Evolutionary conservation across 2,113 vertebrate species (phyloP).

Genomic region (Oceanites oceanicus): DNA sequence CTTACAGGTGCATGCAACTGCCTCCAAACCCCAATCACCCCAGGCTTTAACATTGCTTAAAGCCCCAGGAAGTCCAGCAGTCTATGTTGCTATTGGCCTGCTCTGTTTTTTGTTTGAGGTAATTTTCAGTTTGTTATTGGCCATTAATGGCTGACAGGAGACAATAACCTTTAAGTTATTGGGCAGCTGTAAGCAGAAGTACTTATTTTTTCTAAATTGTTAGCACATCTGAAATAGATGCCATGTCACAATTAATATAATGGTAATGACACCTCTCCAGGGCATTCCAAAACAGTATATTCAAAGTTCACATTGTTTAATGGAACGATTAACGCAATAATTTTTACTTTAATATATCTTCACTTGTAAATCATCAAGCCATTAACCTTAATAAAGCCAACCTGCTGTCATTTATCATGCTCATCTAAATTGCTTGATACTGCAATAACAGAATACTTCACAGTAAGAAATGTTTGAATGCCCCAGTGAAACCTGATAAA

Average conservation of each 20-base stretch:
- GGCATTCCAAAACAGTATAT: constrained; percentile 16
- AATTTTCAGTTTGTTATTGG: neutral
- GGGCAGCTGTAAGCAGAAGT: neutral
- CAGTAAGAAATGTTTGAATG: neutral
- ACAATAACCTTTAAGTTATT: constrained; percentile 26
- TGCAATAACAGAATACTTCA: constrained; percentile 20
- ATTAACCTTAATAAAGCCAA: constrained; percentile 63
- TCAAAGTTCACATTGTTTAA: constrained; percentile 59
- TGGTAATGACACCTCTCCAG: constrained; percentile 26
- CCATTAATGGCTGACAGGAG: neutral
- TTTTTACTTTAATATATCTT: constrained; percentile 55
- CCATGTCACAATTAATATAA: constrained; percentile 35
- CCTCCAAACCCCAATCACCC: neutral
- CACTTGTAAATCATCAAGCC: constrained; percentile 60
- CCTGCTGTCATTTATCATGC: constrained; percentile 32
- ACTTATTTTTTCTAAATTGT: neutral
- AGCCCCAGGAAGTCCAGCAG: neutral
- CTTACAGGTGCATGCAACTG: neutral
- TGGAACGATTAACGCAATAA: constrained; percentile 55
- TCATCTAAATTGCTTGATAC: constrained; percentile 19
- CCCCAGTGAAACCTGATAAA: neutral
- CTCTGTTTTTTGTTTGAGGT: neutral
- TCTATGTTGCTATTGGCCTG: rapidly evolving
- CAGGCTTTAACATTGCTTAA: neutral
- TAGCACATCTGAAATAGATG: constrained; percentile 20